A percentile compares a stretch with the other conserved stretches of the same genome.
Evolutionary conservation across 2,113 vertebrate genomes (phyloP).

Genomic region (Climacteris rufus): DNA sequence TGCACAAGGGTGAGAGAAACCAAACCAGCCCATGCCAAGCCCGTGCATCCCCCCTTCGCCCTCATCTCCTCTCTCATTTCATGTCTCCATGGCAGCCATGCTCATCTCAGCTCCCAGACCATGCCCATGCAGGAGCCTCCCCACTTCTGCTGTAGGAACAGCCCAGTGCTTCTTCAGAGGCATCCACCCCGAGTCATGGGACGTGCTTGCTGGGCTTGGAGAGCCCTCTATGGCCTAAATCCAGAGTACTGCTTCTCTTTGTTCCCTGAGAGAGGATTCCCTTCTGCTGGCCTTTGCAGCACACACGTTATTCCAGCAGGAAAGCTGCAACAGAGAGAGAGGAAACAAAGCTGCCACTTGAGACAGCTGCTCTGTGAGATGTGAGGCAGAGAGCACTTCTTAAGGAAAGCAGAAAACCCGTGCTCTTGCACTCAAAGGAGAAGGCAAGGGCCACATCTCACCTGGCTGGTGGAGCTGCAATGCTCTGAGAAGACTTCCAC

Average conservation of each 20-base stretch:
- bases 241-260: not conserved
- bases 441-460: not conserved
- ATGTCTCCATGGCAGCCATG: slow-evolving; percentile 32
- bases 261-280: not conserved
- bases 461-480: not conserved
- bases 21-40: not conserved
- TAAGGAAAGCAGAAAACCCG: not conserved
- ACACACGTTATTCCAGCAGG: not conserved
- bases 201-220: not conserved
- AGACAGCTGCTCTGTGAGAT: not conserved
- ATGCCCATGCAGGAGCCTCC: slow-evolving; percentile 15
- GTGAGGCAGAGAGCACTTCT: not conserved
- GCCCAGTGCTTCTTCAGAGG: not conserved
- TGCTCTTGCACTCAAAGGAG: not conserved
- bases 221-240: not conserved
- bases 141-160: not conserved
- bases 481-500: not conserved
- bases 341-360: not conserved
- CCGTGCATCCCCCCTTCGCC: slow-evolving; percentile 12
- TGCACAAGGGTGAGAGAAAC: slow-evolving; percentile 91
- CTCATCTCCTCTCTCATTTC: slow-evolving; percentile 50
- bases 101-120: slow-evolving; percentile 42
- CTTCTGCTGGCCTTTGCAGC: not conserved
- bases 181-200: not conserved
- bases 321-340: not conserved